phyloP scores from a whole-genome alignment of 2,888 invertebrate genomes.

The Altica lythri region DNA sequence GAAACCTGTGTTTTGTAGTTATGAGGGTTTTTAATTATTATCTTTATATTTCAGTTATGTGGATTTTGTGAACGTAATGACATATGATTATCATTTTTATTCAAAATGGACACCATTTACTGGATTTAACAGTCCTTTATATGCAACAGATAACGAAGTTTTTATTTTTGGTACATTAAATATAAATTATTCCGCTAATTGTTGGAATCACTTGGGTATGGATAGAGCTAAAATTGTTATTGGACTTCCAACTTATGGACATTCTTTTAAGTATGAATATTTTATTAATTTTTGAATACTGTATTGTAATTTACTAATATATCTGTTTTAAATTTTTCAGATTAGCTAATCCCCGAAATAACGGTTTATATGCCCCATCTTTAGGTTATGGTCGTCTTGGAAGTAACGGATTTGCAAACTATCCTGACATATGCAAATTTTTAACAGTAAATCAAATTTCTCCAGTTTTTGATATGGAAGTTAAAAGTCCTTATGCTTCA shows the following conservation, averaged over 20 bases:
- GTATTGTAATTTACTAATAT: not conserved
- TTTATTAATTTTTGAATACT: too few species aligned
- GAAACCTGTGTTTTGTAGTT: too few species aligned
- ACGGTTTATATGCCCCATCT: conserved; percentile 72
- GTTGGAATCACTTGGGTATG: conserved; percentile 78
- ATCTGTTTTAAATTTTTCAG: conserved; percentile 47
- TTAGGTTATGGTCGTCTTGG: conserved; percentile 72
- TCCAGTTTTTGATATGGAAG: conserved; percentile 67
- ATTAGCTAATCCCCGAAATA: conserved; percentile 70
- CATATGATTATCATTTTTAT: conserved; percentile 87
- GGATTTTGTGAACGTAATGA: conserved; percentile 89
- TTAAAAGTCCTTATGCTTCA: conserved; percentile 78
- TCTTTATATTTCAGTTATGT: conserved; percentile 62
- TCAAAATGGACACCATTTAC: conserved; percentile 78
- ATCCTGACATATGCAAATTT: conserved; percentile 72
- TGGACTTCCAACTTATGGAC: conserved; percentile 88
- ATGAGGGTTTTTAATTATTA: too few species aligned
- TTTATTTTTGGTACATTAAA: conserved; percentile 74
- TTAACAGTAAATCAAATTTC: conserved; percentile 61
- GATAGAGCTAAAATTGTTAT: conserved; percentile 77
- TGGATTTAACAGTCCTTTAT: conserved; percentile 82
- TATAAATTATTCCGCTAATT: conserved; percentile 78
- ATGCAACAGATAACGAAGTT: conserved; percentile 63
- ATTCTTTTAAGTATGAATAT: conserved; percentile 73
- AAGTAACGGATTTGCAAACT: conserved; percentile 70